Evolutionary conservation across 64 coral and sea anemone genomes (phyloP).

Genomic region (Actinia tenebrosa): DNA sequence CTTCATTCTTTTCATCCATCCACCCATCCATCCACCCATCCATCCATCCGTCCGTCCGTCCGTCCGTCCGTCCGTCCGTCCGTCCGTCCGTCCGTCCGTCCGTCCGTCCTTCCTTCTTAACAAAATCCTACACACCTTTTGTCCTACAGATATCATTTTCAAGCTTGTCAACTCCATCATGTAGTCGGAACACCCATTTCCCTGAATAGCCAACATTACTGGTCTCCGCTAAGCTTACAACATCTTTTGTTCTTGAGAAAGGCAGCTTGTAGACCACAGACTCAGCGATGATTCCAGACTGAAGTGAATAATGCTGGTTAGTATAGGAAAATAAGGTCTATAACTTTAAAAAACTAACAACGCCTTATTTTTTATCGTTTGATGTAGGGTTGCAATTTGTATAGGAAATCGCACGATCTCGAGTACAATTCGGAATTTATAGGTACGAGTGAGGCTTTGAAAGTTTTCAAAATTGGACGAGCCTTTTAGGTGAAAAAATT

Average conservation of each 20-base stretch:
- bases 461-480: too few species aligned
- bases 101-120: background rate
- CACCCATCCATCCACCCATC: too few species aligned
- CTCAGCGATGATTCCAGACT: conserved; percentile 17
- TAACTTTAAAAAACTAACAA: too few species aligned
- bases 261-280: background rate
- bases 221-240: conserved; percentile 13
- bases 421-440: too few species aligned
- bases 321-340: background rate
- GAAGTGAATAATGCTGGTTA: conserved; percentile 1
- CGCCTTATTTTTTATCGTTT: too few species aligned
- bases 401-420: too few species aligned
- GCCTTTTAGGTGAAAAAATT: too few species aligned
- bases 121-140: conserved; percentile 8
- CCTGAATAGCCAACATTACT: conserved; percentile 48
- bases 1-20: too few species aligned
- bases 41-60: too few species aligned
- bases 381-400: too few species aligned
- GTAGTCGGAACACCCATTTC: conserved; percentile 45
- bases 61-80: background rate
- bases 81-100: background rate
- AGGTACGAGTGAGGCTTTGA: too few species aligned
- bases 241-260: conserved; percentile 16
- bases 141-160: conserved; percentile 30
- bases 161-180: background rate